phyloP scores from a whole-genome alignment of 2,797 vertebrate genomes.

The Anguilla pacifica region DNA sequence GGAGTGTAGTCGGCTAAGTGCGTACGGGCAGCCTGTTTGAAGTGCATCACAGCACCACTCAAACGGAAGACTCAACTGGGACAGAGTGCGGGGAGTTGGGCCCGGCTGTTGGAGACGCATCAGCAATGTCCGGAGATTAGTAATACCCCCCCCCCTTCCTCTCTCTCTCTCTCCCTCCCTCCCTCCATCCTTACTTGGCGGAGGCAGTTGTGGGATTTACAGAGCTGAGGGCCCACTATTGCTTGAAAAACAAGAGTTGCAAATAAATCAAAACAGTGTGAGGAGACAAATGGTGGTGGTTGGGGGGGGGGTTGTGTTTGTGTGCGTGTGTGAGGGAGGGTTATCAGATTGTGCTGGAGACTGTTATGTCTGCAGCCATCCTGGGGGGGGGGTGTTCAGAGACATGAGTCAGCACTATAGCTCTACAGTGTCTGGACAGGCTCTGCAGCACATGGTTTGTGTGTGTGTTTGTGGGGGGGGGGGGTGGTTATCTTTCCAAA shows the following conservation, averaged over 20 bases:
- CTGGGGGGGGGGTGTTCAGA: neutral
- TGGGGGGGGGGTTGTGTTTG: neutral
- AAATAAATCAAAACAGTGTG: slow-evolving; percentile 1
- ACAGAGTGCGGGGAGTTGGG: slow-evolving; percentile 51
- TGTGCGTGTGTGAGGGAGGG: neutral
- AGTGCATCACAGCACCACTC: slow-evolving; percentile 1
- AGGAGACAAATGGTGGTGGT: neutral
- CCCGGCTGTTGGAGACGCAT: slow-evolving; percentile 57
- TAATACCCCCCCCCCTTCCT: neutral
- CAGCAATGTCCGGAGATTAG: slow-evolving; percentile 24
- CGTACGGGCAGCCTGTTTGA: neutral
- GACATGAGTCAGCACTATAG: slow-evolving; percentile 35
- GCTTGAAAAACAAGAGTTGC: neutral
- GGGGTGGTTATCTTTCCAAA: neutral
- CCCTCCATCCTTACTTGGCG: neutral
- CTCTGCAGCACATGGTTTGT: neutral
- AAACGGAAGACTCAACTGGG: slow-evolving; percentile 27
- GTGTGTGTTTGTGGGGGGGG: neutral
- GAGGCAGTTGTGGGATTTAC: neutral
- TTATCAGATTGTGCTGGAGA: slow-evolving; percentile 34
- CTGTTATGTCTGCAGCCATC: slow-evolving; percentile 40
- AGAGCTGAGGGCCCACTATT: neutral
- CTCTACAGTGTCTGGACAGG: slow-evolving; percentile 23
- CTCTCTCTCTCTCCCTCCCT: neutral
- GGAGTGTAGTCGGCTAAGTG: neutral